Conservation (phyloP, 2,888 invertebrate species). For the Eristalinus sepulchralis region DNA sequence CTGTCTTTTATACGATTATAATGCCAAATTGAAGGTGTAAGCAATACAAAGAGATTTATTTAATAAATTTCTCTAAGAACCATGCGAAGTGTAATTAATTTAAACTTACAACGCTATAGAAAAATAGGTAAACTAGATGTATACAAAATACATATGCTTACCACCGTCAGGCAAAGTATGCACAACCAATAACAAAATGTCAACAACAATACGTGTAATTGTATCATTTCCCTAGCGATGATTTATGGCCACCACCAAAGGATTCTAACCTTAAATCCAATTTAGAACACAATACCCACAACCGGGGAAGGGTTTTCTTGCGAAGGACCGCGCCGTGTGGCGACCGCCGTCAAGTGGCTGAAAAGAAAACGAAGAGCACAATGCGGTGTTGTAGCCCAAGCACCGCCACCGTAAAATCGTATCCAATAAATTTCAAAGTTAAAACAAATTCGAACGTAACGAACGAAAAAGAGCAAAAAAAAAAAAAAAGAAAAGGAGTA, state of each 20-base stretch:
- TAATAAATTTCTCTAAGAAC: too few species aligned
- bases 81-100: too few species aligned
- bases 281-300: slow-evolving; percentile 45
- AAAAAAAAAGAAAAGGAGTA: slow-evolving; percentile 26
- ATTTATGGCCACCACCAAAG: slow-evolving; percentile 64
- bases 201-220: slow-evolving; percentile 67
- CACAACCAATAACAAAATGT: slow-evolving; percentile 49
- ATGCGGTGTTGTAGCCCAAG: slow-evolving; percentile 35
- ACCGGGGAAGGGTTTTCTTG: slow-evolving; percentile 5
- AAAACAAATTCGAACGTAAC: slow-evolving; percentile 70
- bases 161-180: not conserved
- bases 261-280: slow-evolving; percentile 68
- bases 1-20: too few species aligned
- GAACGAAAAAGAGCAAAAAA: slow-evolving; percentile 22
- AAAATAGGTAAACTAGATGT: too few species aligned
- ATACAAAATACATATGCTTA: slow-evolving; percentile 25
- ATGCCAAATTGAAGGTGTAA: too few species aligned
- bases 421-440: slow-evolving; percentile 69
- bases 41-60: too few species aligned
- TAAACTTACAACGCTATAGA: too few species aligned
- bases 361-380: slow-evolving; percentile 44
- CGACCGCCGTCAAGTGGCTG: slow-evolving; percentile 1
- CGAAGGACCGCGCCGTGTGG: slow-evolving; percentile 11
- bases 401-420: slow-evolving; percentile 48
- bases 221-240: slow-evolving; percentile 64